Percentiles rank a stretch among this genome's conserved stretches.
These are phyloP conservation scores for Lota lota DNA, from an alignment of 2,113 vertebrate species.

Conservation along the genomic window DNA sequence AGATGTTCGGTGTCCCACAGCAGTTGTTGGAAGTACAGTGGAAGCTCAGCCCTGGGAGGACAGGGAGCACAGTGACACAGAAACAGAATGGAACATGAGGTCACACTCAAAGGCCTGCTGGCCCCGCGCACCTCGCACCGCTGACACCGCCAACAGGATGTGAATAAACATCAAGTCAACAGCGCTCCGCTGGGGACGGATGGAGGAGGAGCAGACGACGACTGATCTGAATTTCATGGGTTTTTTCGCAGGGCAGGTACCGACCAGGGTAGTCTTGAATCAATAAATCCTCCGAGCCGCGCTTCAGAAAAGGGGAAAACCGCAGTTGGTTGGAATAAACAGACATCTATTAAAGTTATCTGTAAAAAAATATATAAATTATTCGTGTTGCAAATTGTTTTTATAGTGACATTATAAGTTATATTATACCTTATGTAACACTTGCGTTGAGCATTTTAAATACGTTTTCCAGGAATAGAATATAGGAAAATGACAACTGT, in stretches of 20 bases:
- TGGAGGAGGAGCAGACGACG: constrained; percentile 4
- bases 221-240: constrained; percentile 44
- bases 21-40: constrained; percentile 64
- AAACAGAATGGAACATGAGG: constrained; percentile 73
- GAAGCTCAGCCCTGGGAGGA: constrained; percentile 57
- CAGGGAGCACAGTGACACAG: constrained; percentile 41
- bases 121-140: constrained; percentile 45
- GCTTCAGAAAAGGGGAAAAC: background rate
- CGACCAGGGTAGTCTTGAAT: constrained; percentile 4
- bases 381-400: too few species aligned
- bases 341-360: too few species aligned
- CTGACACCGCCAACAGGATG: constrained; percentile 45
- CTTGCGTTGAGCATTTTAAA: too few species aligned
- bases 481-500: too few species aligned
- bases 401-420: too few species aligned
- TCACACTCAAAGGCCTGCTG: constrained; percentile 58
- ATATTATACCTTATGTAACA: too few species aligned
- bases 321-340: background rate
- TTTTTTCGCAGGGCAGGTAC: constrained; percentile 6
- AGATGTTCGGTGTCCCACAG: constrained; percentile 71
- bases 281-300: background rate
- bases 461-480: too few species aligned
- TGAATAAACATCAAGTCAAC: constrained; percentile 55
- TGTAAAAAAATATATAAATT: too few species aligned
- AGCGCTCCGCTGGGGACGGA: constrained; percentile 14